These are phyloP conservation scores for Gracilinanus agilis DNA, from an alignment of 2,113 vertebrate species.

Conservation along the genomic window DNA sequence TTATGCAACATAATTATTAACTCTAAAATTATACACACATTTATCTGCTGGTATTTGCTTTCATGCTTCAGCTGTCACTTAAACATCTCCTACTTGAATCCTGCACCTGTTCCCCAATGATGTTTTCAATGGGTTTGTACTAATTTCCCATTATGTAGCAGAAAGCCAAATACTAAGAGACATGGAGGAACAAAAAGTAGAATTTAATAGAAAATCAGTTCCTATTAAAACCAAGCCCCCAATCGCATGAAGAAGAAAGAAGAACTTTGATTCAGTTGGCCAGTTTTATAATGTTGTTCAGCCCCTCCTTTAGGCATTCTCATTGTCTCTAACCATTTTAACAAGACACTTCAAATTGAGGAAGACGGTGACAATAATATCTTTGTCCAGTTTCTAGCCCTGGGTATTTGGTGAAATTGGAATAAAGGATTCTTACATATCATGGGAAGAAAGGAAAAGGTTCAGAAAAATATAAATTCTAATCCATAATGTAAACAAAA, in stretches of 20 bases:
- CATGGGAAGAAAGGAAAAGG: not conserved
- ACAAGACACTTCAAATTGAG: not conserved
- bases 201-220: not conserved
- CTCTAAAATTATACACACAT: conserved; percentile 69
- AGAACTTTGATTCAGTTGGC: accelerated
- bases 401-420: not conserved
- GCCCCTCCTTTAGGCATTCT: accelerated
- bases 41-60: conserved; percentile 62
- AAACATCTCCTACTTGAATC: conserved; percentile 43
- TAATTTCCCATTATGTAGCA: conserved; percentile 54
- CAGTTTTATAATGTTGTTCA: accelerated
- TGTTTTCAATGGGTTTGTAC: conserved; percentile 51
- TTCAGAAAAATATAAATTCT: not conserved
- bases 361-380: not conserved
- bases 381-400: not conserved
- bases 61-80: conserved; percentile 69
- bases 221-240: not conserved
- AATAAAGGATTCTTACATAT: not conserved
- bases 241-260: accelerated
- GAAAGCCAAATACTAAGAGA: conserved; percentile 52
- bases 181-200: not conserved
- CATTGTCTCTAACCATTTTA: not conserved
- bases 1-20: conserved; percentile 79
- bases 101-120: conserved; percentile 70
- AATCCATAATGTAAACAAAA: not conserved